These are phyloP conservation scores for Laothoe populi DNA, from an alignment of 2,888 invertebrate species.

Conservation along the genomic window DNA sequence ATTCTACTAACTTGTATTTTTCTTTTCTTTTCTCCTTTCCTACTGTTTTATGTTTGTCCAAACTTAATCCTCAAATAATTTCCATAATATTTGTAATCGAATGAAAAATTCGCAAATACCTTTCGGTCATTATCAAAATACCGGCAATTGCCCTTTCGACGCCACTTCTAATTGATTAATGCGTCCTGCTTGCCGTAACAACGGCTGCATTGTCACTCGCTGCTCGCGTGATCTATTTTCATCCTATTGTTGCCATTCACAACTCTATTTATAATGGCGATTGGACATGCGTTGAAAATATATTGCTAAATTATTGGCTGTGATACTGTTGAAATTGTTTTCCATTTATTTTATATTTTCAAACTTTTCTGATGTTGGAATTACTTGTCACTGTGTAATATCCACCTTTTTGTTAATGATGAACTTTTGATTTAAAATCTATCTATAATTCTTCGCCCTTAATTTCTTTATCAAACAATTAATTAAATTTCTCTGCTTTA, in stretches of 20 bases:
- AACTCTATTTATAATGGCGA: conserved; percentile 1
- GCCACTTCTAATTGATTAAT: conserved; percentile 68
- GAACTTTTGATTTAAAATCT: not conserved
- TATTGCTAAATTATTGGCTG: not conserved
- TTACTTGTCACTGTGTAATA: not conserved
- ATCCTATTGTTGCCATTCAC: conserved; percentile 27
- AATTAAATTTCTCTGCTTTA: too few species aligned
- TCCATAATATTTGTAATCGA: not conserved
- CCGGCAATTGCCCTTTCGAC: conserved; percentile 58
- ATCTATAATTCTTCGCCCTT: not conserved
- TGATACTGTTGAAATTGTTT: not conserved
- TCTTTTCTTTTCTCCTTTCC: conserved; percentile 50
- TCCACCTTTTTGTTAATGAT: too few species aligned
- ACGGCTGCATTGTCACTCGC: conserved; percentile 51
- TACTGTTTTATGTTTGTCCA: conserved; percentile 57
- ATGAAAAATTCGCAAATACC: conserved; percentile 6
- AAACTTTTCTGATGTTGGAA: not conserved
- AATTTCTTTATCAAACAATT: not conserved
- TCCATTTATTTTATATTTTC: not conserved
- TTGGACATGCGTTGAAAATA: not conserved
- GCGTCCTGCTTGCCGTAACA: conserved; percentile 56
- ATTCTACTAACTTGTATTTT: conserved; percentile 60
- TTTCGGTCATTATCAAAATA: conserved; percentile 48
- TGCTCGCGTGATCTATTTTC: conserved; percentile 64
- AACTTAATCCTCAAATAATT: conserved; percentile 11